Evolutionary conservation across 2,888 invertebrate species (phyloP).

Genomic region (Amblyjoppa fuscipennis): DNA sequence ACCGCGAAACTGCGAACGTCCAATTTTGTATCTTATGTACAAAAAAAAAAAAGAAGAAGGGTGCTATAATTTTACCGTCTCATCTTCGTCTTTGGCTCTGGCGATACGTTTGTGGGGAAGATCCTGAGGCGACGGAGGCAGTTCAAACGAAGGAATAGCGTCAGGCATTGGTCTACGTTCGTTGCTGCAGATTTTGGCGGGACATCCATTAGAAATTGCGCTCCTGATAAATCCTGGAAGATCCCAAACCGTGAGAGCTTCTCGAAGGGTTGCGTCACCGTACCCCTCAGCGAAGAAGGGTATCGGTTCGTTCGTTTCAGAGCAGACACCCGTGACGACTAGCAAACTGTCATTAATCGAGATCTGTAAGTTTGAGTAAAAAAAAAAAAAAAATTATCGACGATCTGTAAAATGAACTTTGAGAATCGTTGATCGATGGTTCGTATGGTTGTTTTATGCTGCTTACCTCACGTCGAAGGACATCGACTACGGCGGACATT

Average conservation of each 20-base stretch:
- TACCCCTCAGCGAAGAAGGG: conserved; percentile 77
- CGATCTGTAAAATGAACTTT: neutral
- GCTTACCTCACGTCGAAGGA: conserved; percentile 73
- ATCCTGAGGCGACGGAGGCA: conserved; percentile 29
- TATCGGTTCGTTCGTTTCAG: conserved; percentile 55
- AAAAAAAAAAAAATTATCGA: neutral
- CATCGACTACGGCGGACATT: conserved; percentile 64
- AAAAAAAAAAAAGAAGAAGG: conserved; percentile 32
- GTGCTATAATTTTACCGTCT: conserved; percentile 63
- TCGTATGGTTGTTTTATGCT: neutral
- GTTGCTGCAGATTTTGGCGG: conserved; percentile 57
- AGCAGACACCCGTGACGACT: conserved; percentile 71
- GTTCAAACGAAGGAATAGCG: conserved; percentile 12
- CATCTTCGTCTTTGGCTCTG: conserved; percentile 52
- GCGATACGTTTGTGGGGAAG: conserved; percentile 53
- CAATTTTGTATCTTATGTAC: neutral
- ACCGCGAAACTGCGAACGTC: neutral
- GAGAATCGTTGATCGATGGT: neutral
- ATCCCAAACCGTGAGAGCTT: conserved; percentile 69
- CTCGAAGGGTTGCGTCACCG: conserved; percentile 64
- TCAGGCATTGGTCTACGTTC: conserved; percentile 53
- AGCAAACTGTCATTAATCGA: conserved; percentile 73
- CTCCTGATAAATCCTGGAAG: conserved; percentile 69
- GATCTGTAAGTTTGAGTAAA: conserved; percentile 58
- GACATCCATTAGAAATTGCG: conserved; percentile 63